These are phyloP conservation scores for Macaria notata DNA, from an alignment of 2,888 invertebrate genomes.

Conservation along the genomic window DNA sequence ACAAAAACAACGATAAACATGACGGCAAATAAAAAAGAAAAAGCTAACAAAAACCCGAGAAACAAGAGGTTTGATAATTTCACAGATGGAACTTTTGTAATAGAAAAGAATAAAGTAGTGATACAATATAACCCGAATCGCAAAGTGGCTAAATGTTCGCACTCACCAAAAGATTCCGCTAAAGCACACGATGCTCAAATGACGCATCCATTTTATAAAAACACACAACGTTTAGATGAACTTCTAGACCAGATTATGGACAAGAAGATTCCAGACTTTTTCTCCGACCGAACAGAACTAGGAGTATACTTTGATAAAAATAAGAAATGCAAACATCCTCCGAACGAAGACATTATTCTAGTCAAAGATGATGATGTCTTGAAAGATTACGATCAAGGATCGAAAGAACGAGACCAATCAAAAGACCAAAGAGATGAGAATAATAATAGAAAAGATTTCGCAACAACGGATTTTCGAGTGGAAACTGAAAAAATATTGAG, in stretches of 20 bases:
- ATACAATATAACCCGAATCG: conserved; percentile 49
- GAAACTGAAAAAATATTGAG: not conserved
- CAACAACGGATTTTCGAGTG: not conserved
- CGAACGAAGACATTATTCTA: not conserved
- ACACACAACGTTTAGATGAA: conserved; percentile 57
- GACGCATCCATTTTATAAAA: conserved; percentile 63
- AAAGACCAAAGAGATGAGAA: not conserved
- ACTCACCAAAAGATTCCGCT: conserved; percentile 44
- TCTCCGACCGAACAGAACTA: conserved; percentile 39
- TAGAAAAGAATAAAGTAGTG: conserved; percentile 54
- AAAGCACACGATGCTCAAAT: conserved; percentile 54
- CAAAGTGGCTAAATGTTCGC: conserved; percentile 57
- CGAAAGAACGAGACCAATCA: not conserved
- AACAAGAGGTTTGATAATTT: conserved; percentile 33
- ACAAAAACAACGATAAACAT: conserved; percentile 13
- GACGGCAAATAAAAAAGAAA: conserved; percentile 10
- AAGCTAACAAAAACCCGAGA: conserved; percentile 19
- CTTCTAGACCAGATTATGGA: conserved; percentile 50
- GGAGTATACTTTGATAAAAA: conserved; percentile 34
- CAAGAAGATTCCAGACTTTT: conserved; percentile 44
- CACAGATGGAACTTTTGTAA: conserved; percentile 42
- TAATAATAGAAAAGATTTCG: not conserved
- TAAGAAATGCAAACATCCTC: conserved; percentile 38
- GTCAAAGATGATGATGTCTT: conserved; percentile 7
- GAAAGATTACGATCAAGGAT: conserved; percentile 2